Evolutionary conservation across 2,888 invertebrate genomes (phyloP).

Genomic region (Parnassius apollo): DNA sequence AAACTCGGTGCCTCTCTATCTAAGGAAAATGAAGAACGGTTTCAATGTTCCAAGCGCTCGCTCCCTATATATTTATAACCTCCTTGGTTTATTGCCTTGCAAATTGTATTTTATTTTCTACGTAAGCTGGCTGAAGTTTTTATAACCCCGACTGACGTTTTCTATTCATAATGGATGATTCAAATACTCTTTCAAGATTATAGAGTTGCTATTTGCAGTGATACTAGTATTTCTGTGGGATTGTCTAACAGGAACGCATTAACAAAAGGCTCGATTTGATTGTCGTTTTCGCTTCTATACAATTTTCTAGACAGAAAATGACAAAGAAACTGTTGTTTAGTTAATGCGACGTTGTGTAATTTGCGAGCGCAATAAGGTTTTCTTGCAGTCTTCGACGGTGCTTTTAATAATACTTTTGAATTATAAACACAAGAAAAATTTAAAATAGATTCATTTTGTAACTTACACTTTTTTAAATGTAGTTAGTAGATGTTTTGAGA

Average conservation of each 20-base stretch:
- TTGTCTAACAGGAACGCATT: slow-evolving; percentile 56
- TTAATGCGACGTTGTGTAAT: slow-evolving; percentile 38
- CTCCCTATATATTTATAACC: too few species aligned
- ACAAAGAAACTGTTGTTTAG: slow-evolving; percentile 47
- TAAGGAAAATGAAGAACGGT: too few species aligned
- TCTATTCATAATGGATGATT: slow-evolving; percentile 65
- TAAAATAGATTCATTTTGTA: neutral
- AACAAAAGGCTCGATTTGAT: slow-evolving; percentile 61
- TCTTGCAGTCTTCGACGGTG: slow-evolving; percentile 2
- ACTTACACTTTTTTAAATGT: neutral
- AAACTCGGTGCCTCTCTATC: too few species aligned
- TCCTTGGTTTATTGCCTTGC: slow-evolving; percentile 49
- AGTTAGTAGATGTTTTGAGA: neutral
- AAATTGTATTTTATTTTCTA: slow-evolving; percentile 67
- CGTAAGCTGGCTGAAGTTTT: slow-evolving; percentile 55
- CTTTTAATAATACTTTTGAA: too few species aligned
- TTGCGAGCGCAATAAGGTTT: slow-evolving; percentile 24
- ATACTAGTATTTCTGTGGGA: slow-evolving; percentile 65
- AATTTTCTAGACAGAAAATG: slow-evolving; percentile 57
- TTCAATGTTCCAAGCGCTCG: too few species aligned
- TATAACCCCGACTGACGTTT: slow-evolving; percentile 65
- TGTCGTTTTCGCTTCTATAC: slow-evolving; percentile 42
- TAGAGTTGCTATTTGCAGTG: slow-evolving; percentile 54
- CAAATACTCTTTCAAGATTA: slow-evolving; percentile 51
- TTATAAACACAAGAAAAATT: too few species aligned